These are phyloP conservation scores for Oasisia sp. DNA, from an alignment of 2,888 invertebrate species.

Conservation along the genomic window DNA sequence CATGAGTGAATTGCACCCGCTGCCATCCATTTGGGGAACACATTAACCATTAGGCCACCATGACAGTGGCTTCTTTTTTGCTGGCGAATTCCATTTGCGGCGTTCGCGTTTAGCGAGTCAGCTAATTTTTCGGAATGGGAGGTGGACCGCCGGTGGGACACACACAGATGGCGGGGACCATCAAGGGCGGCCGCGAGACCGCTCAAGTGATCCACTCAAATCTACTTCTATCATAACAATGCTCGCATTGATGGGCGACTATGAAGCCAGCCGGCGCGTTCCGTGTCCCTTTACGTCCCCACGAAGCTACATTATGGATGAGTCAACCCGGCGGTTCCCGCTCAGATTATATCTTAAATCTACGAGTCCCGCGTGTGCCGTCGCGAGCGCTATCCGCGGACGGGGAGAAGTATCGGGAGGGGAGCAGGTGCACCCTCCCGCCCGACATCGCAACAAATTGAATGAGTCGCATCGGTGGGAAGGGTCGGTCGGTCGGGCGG, in stretches of 20 bases:
- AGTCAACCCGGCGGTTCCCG: background rate
- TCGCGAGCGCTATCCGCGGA: background rate
- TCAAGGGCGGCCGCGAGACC: background rate
- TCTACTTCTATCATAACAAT: constrained; percentile 17
- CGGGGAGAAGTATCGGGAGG: background rate
- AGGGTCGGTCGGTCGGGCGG: background rate
- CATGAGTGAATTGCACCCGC: background rate
- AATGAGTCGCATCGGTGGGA: background rate
- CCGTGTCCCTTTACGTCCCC: background rate
- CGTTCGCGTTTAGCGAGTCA: constrained; percentile 8
- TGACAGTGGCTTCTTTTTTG: constrained; percentile 6
- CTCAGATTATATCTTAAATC: constrained; percentile 12
- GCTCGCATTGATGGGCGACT: background rate
- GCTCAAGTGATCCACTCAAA: background rate
- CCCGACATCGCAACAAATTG: background rate
- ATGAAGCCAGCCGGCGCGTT: background rate
- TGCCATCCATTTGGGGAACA: background rate
- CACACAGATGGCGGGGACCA: background rate
- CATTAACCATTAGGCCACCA: background rate
- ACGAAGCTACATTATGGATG: background rate
- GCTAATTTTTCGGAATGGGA: background rate
- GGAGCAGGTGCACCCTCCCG: background rate
- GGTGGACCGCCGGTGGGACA: background rate
- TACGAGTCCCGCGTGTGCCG: background rate
- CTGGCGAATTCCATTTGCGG: background rate